Conservation (phyloP, 2,113 vertebrate species). For the Amia ocellicauda region DNA sequence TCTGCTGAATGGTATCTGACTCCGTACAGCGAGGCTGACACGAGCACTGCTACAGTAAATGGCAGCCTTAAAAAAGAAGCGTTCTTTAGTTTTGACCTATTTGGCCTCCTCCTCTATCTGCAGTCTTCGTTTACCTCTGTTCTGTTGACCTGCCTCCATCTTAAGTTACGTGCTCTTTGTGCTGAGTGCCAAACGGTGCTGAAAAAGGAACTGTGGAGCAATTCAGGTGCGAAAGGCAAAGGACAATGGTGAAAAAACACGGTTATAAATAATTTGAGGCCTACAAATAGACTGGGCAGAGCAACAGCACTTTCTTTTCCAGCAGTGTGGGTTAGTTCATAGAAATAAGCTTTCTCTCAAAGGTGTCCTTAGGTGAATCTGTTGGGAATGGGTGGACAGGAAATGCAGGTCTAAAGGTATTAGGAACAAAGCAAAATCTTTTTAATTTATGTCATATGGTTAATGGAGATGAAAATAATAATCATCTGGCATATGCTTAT, state of each 20-base stretch:
- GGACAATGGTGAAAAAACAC: neutral
- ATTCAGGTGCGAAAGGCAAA: neutral
- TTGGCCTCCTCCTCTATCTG: too few relatives aligned
- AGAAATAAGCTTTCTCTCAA: too few relatives aligned
- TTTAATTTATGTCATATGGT: too few relatives aligned
- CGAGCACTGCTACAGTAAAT: too few relatives aligned
- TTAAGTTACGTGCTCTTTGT: neutral
- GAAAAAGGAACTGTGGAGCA: neutral
- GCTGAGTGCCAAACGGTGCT: neutral
- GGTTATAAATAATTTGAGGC: neutral
- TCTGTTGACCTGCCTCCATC: neutral
- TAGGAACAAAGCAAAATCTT: neutral
- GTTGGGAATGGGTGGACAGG: neutral
- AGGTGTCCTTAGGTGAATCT: neutral
- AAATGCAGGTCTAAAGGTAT: neutral
- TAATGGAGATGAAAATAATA: too few relatives aligned
- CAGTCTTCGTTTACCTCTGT: neutral
- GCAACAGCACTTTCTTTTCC: neutral
- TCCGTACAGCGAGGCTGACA: too few relatives aligned
- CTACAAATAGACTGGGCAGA: constrained; percentile 3
- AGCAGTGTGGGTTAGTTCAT: too few relatives aligned
- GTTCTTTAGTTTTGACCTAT: too few relatives aligned
- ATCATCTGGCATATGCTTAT: too few relatives aligned
- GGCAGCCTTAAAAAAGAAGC: neutral
- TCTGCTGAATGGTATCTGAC: too few relatives aligned